These are phyloP conservation scores for Sminthurides aquaticus DNA, from an alignment of 2,888 invertebrate genomes.

Conservation along the genomic window DNA sequence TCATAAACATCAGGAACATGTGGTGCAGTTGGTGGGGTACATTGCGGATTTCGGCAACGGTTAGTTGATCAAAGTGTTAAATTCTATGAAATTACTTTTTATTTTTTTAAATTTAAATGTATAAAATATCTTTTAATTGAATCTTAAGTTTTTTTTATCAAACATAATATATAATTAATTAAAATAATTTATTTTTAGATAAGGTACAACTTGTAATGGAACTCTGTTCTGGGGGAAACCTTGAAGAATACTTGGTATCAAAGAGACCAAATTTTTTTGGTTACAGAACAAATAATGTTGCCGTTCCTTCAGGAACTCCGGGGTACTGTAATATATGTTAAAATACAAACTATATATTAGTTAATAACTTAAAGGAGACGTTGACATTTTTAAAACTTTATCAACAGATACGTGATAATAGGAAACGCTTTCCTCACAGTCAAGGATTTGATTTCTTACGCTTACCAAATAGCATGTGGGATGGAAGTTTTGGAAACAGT, in stretches of 20 bases:
- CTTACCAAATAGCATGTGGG: not conserved
- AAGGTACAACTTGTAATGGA: not conserved
- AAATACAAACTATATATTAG: too few species aligned
- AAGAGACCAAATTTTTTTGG: not conserved
- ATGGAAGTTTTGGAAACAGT: not conserved
- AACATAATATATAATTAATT: too few species aligned
- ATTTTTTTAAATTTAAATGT: not conserved
- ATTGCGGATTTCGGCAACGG: not conserved
- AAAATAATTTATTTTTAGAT: not conserved
- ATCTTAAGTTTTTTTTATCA: too few species aligned
- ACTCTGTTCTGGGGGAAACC: not conserved
- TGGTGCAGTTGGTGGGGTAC: not conserved
- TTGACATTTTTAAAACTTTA: too few species aligned
- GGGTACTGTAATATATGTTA: too few species aligned
- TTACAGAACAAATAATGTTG: not conserved
- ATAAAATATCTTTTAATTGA: not conserved
- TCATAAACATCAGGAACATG: not conserved
- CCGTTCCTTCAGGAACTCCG: not conserved
- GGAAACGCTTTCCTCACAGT: not conserved
- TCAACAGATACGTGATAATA: not conserved
- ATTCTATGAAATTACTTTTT: too few species aligned
- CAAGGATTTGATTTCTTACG: not conserved
- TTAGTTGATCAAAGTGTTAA: too few species aligned
- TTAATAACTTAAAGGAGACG: too few species aligned
- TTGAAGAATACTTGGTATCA: not conserved